phyloP scores from a whole-genome alignment of 2,797 vertebrate genomes.

The Garrulus glandarius region DNA sequence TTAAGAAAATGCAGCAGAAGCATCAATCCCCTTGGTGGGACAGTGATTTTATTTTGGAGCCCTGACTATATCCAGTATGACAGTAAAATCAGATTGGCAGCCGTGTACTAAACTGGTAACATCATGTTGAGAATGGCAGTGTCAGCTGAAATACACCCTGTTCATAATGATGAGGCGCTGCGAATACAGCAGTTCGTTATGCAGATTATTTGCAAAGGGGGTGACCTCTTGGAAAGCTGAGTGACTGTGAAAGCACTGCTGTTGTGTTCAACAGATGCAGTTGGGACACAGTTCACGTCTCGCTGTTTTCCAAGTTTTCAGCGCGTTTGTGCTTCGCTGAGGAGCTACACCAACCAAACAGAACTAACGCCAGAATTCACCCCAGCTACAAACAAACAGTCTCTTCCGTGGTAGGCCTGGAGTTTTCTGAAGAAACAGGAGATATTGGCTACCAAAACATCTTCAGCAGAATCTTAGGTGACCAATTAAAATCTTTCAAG shows the following conservation, averaged over 20 bases:
- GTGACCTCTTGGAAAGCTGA: slow-evolving; percentile 11
- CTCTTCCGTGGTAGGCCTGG: not conserved
- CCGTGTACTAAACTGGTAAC: not conserved
- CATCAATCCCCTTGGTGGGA: not conserved
- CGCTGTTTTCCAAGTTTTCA: not conserved
- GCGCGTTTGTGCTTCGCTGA: not conserved
- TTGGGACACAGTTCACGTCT: slow-evolving; percentile 7
- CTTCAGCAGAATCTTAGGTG: not conserved
- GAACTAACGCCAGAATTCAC: not conserved
- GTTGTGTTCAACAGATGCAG: not conserved
- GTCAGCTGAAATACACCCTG: not conserved
- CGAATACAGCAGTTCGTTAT: not conserved
- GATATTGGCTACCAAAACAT: not conserved
- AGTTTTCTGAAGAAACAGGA: not conserved
- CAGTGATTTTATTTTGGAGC: not conserved
- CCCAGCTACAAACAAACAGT: not conserved
- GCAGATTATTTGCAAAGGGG: not conserved
- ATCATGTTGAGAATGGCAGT: not conserved
- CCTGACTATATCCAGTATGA: not conserved
- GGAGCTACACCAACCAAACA: not conserved
- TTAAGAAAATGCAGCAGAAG: not conserved
- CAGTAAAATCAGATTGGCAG: not conserved
- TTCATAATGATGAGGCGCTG: not conserved
- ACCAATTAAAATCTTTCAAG: not conserved
- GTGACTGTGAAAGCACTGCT: not conserved